These are phyloP conservation scores for Gymnocephalus cernua DNA, from an alignment of 2,113 vertebrate genomes.

Conservation along the genomic window DNA sequence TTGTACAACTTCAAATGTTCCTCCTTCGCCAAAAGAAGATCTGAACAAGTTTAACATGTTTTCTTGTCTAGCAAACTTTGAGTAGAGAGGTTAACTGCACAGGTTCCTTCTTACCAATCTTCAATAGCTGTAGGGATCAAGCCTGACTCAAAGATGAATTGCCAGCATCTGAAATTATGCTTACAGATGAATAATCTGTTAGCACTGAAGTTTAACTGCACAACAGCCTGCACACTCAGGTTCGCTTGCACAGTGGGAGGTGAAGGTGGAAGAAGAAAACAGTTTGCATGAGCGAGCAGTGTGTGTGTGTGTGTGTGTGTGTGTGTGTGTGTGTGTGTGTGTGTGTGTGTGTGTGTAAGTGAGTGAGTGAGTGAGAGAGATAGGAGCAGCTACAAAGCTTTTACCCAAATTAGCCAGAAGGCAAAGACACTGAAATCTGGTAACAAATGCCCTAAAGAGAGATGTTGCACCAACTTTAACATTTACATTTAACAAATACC, in stretches of 20 bases:
- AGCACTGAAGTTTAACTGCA: conserved; percentile 42
- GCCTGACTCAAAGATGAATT: conserved; percentile 36
- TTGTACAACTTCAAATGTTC: neutral
- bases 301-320: conserved; percentile 6
- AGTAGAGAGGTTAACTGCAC: conserved; percentile 40
- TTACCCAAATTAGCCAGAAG: neutral
- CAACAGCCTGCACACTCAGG: conserved; percentile 17
- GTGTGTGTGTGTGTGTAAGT: neutral
- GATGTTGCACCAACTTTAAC: neutral
- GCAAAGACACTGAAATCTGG: neutral
- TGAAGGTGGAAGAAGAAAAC: conserved; percentile 4
- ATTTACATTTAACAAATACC: neutral
- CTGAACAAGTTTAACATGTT: conserved; percentile 13
- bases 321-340: conserved; percentile 8
- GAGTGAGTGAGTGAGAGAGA: no score
- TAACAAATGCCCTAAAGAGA: neutral
- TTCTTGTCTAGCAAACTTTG: conserved; percentile 12
- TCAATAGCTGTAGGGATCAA: conserved; percentile 46
- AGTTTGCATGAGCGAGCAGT: conserved; percentile 41
- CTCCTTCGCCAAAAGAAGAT: neutral
- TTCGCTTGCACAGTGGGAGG: conserved; percentile 30
- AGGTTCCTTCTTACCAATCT: conserved; percentile 54
- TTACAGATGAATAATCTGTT: conserved; percentile 36
- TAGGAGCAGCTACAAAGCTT: neutral
- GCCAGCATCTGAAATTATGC: conserved; percentile 45